These are phyloP conservation scores for Athalia cordata DNA, from an alignment of 2,888 invertebrate genomes.

Conservation along the genomic window DNA sequence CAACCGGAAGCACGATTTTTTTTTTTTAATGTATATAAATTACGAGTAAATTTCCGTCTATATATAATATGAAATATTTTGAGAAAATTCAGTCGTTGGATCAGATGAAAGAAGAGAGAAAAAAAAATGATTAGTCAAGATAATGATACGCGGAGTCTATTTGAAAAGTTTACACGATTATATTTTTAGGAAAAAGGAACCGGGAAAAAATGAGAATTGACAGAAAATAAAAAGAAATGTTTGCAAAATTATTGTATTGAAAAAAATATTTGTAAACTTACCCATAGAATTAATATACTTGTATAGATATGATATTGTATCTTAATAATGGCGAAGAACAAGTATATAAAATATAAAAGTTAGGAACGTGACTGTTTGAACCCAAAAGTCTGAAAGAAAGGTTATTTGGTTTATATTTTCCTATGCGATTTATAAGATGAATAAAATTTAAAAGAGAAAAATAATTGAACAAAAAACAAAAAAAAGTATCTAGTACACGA, in stretches of 20 bases:
- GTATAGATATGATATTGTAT: conserved; percentile 57
- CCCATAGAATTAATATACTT: conserved; percentile 6
- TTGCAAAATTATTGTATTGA: neutral
- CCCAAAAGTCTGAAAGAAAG: conserved; percentile 56
- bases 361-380: conserved; percentile 52
- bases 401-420: conserved; percentile 63
- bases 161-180: too few species aligned
- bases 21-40: neutral
- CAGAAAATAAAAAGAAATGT: too few species aligned
- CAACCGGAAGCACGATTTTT: neutral
- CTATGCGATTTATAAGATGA: conserved; percentile 59
- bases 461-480: neutral
- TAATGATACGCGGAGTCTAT: too few species aligned
- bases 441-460: neutral
- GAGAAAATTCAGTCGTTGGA: too few species aligned
- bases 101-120: too few species aligned
- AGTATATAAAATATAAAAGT: conserved; percentile 10
- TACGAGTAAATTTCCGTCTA: neutral
- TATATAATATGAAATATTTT: too few species aligned
- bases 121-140: too few species aligned
- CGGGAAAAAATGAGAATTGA: too few species aligned
- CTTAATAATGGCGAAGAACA: conserved; percentile 19
- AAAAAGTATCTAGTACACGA: neutral
- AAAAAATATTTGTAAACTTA: neutral
- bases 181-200: too few species aligned